phyloP scores from a whole-genome alignment of 2,113 vertebrate species.

The Rhabdornis inornatus region DNA sequence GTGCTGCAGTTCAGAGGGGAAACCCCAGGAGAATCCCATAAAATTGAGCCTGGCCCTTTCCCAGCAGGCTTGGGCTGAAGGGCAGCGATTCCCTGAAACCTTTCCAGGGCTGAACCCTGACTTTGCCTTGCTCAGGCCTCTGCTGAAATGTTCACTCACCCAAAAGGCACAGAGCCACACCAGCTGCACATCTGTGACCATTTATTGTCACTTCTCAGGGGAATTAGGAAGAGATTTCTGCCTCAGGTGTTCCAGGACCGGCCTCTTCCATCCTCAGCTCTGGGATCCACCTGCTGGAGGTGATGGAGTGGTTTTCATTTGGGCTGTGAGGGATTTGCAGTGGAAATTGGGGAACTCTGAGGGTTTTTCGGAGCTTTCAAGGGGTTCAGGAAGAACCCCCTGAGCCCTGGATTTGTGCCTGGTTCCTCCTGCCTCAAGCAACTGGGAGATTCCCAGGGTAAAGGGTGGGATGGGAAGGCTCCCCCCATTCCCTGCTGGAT shows the following conservation, averaged over 20 bases:
- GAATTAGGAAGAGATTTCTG: background rate
- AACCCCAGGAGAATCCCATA: background rate
- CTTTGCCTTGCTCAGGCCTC: background rate
- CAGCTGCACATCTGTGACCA: fast-evolving
- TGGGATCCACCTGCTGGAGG: background rate
- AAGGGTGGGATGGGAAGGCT: background rate
- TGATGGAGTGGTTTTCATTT: fast-evolving
- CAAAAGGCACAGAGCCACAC: background rate
- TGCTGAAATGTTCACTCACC: background rate
- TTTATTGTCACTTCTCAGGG: background rate
- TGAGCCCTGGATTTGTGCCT: background rate
- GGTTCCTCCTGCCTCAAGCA: background rate
- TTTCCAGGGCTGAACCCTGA: background rate
- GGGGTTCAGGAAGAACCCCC: background rate
- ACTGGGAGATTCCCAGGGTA: background rate
- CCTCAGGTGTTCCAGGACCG: fast-evolving
- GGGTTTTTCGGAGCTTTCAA: background rate
- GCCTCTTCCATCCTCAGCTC: background rate
- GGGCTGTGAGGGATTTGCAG: background rate
- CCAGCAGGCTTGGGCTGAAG: background rate
- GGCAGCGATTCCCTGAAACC: background rate
- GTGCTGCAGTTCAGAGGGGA: background rate
- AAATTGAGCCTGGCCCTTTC: background rate
- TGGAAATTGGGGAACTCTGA: background rate
- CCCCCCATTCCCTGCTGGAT: background rate